Percentiles rank a stretch among this genome's conserved stretches.
Conservation (phyloP, 2,113 vertebrate species). For the Eidolon helvum region DNA sequence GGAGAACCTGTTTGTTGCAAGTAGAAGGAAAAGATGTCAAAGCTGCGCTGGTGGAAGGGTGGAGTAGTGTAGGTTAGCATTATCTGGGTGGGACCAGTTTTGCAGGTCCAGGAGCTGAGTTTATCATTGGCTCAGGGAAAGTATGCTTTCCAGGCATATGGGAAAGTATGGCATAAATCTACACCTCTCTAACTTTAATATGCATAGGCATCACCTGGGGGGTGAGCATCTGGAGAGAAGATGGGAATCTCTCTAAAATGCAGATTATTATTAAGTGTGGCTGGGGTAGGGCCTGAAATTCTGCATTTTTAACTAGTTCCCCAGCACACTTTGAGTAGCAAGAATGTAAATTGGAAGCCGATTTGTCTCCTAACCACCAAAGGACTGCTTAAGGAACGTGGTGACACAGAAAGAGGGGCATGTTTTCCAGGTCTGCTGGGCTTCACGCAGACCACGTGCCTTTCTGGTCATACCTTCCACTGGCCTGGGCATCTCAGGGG, state of each 20-base stretch:
- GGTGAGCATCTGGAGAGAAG: background rate
- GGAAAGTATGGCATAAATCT: background rate
- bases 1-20: background rate
- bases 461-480: background rate
- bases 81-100: background rate
- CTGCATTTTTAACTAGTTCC: background rate
- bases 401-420: background rate
- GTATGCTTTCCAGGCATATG: background rate
- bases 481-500: background rate
- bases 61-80: background rate
- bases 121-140: background rate
- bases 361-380: background rate
- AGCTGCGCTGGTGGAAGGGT: background rate
- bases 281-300: background rate
- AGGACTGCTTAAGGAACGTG: background rate
- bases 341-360: background rate
- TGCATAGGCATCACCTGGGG: background rate
- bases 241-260: background rate
- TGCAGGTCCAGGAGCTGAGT: background rate
- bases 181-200: background rate
- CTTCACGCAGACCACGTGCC: background rate
- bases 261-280: background rate
- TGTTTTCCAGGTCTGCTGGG: background rate
- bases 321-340: background rate
- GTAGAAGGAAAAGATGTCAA: background rate